phyloP scores from a whole-genome alignment of 2,888 invertebrate genomes.

The Orchesella flavescens region DNA sequence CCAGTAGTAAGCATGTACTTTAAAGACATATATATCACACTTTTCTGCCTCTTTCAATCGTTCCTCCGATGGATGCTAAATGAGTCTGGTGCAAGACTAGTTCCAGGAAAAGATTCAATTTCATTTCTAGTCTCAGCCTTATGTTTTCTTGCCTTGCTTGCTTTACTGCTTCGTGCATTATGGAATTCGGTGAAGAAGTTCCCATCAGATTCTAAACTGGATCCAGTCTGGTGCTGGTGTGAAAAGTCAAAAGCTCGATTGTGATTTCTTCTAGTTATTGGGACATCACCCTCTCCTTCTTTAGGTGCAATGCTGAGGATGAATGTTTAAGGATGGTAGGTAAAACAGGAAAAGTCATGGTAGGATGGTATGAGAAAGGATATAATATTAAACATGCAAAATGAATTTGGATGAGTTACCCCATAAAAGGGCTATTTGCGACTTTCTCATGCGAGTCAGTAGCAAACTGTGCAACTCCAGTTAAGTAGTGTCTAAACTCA shows the following conservation, averaged over 20 bases:
- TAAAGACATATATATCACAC: no score
- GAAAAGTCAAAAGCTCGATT: neutral
- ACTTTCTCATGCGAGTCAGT: constrained; percentile 67
- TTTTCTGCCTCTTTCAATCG: no score
- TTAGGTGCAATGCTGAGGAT: neutral
- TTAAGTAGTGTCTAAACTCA: constrained; percentile 68
- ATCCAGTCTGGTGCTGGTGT: neutral
- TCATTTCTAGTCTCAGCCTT: neutral
- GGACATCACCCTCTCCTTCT: constrained; percentile 45
- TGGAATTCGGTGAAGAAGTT: constrained; percentile 35
- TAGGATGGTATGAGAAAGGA: neutral
- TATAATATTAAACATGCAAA: neutral
- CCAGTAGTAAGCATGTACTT: no score
- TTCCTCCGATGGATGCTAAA: constrained; percentile 41
- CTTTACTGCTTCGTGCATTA: constrained; percentile 34
- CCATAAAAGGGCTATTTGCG: constrained; percentile 21
- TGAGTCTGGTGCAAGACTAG: constrained; percentile 22
- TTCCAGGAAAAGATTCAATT: neutral
- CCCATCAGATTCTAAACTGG: neutral
- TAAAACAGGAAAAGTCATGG: neutral
- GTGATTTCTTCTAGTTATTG: neutral
- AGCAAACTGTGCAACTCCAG: constrained; percentile 67
- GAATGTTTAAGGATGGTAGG: neutral
- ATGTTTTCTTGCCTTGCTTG: constrained; percentile 1
- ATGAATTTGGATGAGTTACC: no score